These are phyloP conservation scores for Tamias sibiricus DNA, from an alignment of 2,113 vertebrate genomes.

Conservation along the genomic window DNA sequence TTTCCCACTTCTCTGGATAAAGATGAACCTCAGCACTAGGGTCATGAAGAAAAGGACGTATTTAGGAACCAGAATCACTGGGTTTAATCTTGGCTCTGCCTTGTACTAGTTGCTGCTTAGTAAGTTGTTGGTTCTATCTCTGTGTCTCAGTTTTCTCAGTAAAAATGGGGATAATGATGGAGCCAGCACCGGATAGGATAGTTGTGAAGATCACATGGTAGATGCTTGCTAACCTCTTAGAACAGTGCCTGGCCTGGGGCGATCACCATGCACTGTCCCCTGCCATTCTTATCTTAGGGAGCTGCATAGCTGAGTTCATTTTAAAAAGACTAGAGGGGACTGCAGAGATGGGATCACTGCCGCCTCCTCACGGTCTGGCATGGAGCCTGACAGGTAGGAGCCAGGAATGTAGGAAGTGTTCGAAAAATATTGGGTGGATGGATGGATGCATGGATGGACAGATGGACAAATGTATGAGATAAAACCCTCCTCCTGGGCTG, in stretches of 20 bases:
- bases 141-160: background rate
- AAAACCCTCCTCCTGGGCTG: conserved; percentile 14
- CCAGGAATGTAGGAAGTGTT: background rate
- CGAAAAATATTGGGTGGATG: background rate
- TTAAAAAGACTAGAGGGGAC: background rate
- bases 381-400: background rate
- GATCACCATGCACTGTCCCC: background rate
- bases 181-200: background rate
- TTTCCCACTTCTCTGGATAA: background rate
- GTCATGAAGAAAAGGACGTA: background rate
- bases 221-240: background rate
- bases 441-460: background rate
- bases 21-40: background rate
- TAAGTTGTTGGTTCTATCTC: background rate
- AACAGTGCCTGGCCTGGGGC: background rate
- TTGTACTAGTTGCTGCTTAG: background rate
- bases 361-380: background rate
- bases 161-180: background rate
- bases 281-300: background rate
- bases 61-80: background rate
- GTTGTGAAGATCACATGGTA: background rate
- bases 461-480: background rate
- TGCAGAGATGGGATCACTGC: background rate
- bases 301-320: background rate
- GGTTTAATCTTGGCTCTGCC: background rate